Conservation (phyloP, 2,888 invertebrate species). For the Troides oblongomaculatus region DNA sequence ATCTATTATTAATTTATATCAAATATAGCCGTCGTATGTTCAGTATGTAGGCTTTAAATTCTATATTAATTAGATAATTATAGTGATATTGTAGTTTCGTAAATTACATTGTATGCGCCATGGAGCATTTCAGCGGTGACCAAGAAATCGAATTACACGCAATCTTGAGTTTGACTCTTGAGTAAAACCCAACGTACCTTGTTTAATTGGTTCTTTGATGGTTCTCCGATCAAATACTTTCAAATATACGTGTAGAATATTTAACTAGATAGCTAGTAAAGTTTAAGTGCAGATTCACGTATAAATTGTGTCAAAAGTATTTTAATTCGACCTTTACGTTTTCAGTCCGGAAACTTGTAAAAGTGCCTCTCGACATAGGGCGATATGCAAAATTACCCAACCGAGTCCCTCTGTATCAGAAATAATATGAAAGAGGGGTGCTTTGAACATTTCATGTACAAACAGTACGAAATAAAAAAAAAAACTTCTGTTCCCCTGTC, state of each 20-base stretch:
- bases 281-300: too few relatives aligned
- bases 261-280: too few relatives aligned
- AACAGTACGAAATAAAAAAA: slow-evolving; percentile 23
- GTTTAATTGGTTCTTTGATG: slow-evolving; percentile 50
- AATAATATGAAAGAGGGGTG: slow-evolving; percentile 4
- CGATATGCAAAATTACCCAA: too few relatives aligned
- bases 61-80: neutral
- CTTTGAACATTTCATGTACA: slow-evolving; percentile 10
- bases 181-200: slow-evolving; percentile 37
- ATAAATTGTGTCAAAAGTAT: too few relatives aligned
- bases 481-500: slow-evolving; percentile 21
- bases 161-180: slow-evolving; percentile 45
- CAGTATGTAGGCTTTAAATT: neutral
- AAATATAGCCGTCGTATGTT: neutral
- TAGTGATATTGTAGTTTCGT: slow-evolving; percentile 16
- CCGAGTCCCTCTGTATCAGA: neutral
- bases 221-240: neutral
- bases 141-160: slow-evolving; percentile 58
- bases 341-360: too few relatives aligned
- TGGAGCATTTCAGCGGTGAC: slow-evolving; percentile 41
- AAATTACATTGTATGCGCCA: slow-evolving; percentile 49
- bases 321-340: too few relatives aligned
- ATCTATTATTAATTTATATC: too few relatives aligned
- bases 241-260: neutral
- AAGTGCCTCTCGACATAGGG: too few relatives aligned